Percentiles rank a stretch among this genome's conserved stretches.
Conservation (phyloP, 37 sponge, comb jelly and placozoan genomes). For the Agelas oroides region DNA sequence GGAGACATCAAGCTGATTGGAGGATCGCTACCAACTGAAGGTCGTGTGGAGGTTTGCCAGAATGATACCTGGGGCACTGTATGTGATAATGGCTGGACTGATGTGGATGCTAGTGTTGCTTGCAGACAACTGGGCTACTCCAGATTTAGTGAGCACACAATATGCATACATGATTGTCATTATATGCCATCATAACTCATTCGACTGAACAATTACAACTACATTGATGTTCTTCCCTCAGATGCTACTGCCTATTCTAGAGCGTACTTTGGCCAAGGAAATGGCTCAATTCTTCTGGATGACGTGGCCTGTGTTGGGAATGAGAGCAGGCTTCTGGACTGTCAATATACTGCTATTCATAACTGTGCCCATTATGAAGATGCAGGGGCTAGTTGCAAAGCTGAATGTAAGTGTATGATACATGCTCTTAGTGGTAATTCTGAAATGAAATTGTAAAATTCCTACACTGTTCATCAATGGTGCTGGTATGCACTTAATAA, state of each 20-base stretch:
- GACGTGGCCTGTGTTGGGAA: not conserved
- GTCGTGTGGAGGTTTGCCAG: not conserved
- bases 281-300: not conserved
- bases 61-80: slow-evolving; percentile 6
- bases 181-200: too few relatives aligned
- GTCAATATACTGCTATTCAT: not conserved
- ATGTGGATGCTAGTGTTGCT: not conserved
- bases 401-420: too few relatives aligned
- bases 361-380: too few relatives aligned
- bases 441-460: too few relatives aligned
- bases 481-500: too few relatives aligned
- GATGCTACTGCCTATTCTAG: not conserved
- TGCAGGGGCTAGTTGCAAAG: too few relatives aligned
- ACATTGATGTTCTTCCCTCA: too few relatives aligned
- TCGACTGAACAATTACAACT: too few relatives aligned
- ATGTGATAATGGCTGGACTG: not conserved
- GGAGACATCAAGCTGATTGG: not conserved
- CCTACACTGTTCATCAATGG: too few relatives aligned
- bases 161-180: too few relatives aligned
- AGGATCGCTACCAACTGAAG: not conserved
- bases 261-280: slow-evolving; percentile 2
- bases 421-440: too few relatives aligned
- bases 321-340: not conserved
- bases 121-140: not conserved
- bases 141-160: too few relatives aligned